A percentile compares a stretch with the other conserved stretches of the same genome.
Evolutionary conservation across 2,113 vertebrate genomes (phyloP).

Genomic region (Azemiops feae): DNA sequence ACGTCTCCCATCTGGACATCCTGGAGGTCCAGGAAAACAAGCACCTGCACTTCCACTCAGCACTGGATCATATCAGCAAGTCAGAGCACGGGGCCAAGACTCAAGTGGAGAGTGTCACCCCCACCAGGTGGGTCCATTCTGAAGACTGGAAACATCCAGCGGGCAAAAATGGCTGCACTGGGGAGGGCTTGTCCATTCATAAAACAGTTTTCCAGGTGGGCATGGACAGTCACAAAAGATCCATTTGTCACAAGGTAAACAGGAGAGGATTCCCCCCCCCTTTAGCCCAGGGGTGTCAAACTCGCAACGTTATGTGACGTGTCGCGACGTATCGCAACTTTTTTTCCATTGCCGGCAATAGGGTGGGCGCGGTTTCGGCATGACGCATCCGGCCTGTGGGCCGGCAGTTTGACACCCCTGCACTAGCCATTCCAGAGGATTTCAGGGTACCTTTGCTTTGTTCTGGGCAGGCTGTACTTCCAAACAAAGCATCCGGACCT

Average conservation of each 20-base stretch:
- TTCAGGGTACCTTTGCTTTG: background rate
- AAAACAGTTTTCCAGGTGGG: background rate
- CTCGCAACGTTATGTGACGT: too few relatives aligned
- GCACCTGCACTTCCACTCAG: slow-evolving; percentile 56
- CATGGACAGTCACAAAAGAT: background rate
- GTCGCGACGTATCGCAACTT: too few relatives aligned
- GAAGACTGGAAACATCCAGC: background rate
- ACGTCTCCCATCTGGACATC: slow-evolving; percentile 56
- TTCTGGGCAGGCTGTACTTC: background rate
- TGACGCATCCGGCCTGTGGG: too few relatives aligned
- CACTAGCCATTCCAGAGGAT: background rate
- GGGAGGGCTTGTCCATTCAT: background rate
- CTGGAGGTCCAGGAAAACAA: slow-evolving; percentile 62
- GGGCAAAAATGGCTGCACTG: background rate
- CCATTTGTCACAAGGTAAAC: background rate
- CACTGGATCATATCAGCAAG: slow-evolving; percentile 43
- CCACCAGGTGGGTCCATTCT: slow-evolving; percentile 9
- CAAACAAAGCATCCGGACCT: background rate
- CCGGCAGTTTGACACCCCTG: background rate
- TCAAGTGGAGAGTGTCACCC: background rate
- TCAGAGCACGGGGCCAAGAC: background rate
- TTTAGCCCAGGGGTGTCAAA: too few relatives aligned
- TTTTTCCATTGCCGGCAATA: too few relatives aligned
- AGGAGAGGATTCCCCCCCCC: background rate
- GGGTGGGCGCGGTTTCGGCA: too few relatives aligned